These are phyloP conservation scores for Euwallacea fornicatus DNA, from an alignment of 1,140 invertebrate genomes.

Conservation along the genomic window DNA sequence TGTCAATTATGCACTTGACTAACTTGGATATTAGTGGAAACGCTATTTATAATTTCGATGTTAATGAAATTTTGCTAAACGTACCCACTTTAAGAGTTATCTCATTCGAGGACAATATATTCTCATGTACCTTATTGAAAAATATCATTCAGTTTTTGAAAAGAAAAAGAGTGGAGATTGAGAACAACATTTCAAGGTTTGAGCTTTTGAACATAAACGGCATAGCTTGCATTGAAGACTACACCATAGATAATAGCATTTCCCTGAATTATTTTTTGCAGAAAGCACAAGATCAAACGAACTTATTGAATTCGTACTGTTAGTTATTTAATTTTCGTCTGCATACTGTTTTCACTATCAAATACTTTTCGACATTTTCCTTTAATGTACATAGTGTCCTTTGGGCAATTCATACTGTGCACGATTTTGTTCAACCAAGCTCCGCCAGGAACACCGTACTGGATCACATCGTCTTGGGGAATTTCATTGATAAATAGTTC, in stretches of 20 bases:
- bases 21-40: slow-evolving; percentile 47
- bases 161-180: slow-evolving; percentile 40
- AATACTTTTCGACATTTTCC: slow-evolving; percentile 14
- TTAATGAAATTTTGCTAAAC: slow-evolving; percentile 36
- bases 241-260: slow-evolving; percentile 20
- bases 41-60: slow-evolving; percentile 45
- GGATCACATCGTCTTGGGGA: not conserved
- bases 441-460: slow-evolving; percentile 31
- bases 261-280: slow-evolving; percentile 26
- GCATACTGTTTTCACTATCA: not conserved
- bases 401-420: slow-evolving; percentile 24
- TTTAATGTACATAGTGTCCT: slow-evolving; percentile 13
- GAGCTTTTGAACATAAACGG: slow-evolving; percentile 48
- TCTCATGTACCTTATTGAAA: slow-evolving; percentile 41
- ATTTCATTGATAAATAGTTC: slow-evolving; percentile 18
- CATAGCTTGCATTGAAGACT: slow-evolving; percentile 46
- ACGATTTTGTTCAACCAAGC: slow-evolving; percentile 20
- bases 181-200: slow-evolving; percentile 37
- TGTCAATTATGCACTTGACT: slow-evolving; percentile 40
- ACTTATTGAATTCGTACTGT: slow-evolving; percentile 16
- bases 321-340: not conserved
- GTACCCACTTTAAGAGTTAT: slow-evolving; percentile 42
- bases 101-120: slow-evolving; percentile 46
- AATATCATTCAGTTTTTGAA: slow-evolving; percentile 46
- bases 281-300: slow-evolving; percentile 18